Evolutionary conservation across 1,140 invertebrate species (phyloP).

Genomic region (Papilio glaucus): DNA sequence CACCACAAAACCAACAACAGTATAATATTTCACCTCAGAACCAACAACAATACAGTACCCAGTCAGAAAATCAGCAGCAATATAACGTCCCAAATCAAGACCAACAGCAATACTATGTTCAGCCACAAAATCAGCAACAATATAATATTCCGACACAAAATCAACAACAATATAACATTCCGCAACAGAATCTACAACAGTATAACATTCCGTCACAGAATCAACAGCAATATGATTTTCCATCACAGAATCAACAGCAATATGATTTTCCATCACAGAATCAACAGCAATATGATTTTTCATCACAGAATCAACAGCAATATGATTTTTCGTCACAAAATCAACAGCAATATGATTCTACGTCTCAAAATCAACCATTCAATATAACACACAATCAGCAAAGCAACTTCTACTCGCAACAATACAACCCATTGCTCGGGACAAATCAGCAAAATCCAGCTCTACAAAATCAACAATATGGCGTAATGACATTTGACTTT

Average conservation of each 20-base stretch:
- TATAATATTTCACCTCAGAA: constrained; percentile 57
- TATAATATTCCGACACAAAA: neutral
- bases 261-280: neutral
- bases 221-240: constrained; percentile 52
- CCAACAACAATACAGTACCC: constrained; percentile 28
- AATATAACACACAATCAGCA: neutral
- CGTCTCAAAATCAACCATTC: constrained; percentile 17
- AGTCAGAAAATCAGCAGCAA: neutral
- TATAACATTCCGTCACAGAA: constrained; percentile 52
- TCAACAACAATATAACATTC: neutral
- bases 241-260: constrained; percentile 46
- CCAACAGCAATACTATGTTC: constrained; percentile 45
- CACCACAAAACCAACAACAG: constrained; percentile 47
- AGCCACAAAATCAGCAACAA: constrained; percentile 45
- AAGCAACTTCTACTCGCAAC: constrained; percentile 4
- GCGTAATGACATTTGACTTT: constrained; percentile 44
- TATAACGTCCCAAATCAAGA: neutral
- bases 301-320: constrained; percentile 47
- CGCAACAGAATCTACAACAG: constrained; percentile 47
- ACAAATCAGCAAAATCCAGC: constrained; percentile 3
- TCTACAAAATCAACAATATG: constrained; percentile 16
- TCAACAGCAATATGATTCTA: constrained; percentile 3
- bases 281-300: neutral
- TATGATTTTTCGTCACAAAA: constrained; percentile 58
- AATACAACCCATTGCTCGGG: neutral